A percentile compares a stretch with the other conserved stretches of the same genome.
phyloP scores from a whole-genome alignment of 2,797 vertebrate species.

The Tarsius wallacei region DNA sequence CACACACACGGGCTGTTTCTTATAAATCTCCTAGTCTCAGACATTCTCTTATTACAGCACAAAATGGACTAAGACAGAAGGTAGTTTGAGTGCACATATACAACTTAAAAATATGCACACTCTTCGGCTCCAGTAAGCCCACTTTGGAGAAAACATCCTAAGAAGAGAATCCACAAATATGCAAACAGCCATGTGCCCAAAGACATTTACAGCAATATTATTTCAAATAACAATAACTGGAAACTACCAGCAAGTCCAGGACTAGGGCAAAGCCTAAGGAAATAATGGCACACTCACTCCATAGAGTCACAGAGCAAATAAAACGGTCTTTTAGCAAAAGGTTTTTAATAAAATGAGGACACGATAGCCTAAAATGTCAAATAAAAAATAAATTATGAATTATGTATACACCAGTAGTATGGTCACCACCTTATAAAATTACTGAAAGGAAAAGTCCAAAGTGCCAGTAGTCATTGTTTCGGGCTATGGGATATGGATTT shows the following conservation, averaged over 20 bases:
- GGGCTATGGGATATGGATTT: neutral
- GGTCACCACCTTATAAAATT: neutral
- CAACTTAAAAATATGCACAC: neutral
- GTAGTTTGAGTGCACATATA: neutral
- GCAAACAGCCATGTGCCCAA: neutral
- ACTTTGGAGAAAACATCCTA: neutral
- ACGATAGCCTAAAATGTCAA: neutral
- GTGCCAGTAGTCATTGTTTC: neutral
- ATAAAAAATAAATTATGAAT: slow-evolving; percentile 6
- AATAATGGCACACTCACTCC: neutral
- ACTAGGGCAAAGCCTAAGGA: neutral
- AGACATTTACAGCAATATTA: slow-evolving; percentile 19
- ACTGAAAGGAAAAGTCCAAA: slow-evolving; percentile 50
- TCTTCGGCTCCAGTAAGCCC: neutral
- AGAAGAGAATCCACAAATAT: neutral
- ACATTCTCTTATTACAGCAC: neutral
- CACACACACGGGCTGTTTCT: neutral
- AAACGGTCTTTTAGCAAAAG: neutral
- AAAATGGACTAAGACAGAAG: neutral
- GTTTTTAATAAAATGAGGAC: neutral
- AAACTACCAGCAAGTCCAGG: neutral
- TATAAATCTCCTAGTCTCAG: neutral
- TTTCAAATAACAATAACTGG: neutral
- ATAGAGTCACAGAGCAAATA: neutral
- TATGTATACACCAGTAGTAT: neutral